Evolutionary conservation across 2,113 vertebrate genomes (phyloP), one percentile per base, ranked within the genome.

Genomic region (Aegypius monachus): DNA sequence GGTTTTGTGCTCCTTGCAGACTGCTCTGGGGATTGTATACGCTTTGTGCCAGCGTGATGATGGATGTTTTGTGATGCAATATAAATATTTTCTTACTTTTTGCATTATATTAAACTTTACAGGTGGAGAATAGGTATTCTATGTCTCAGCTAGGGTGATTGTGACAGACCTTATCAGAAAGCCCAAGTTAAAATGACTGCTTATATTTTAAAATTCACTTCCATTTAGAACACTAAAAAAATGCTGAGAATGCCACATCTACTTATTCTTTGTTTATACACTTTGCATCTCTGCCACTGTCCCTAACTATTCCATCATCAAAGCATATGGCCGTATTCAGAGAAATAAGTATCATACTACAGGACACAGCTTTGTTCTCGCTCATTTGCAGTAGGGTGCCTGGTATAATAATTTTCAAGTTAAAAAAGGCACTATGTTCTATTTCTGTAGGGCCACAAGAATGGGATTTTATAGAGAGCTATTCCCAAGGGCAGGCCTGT

Each of bases 401-500:
- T 93, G 74, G 45, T 78, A 56, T 84, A 85, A 90, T 94, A 72
- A 95, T 72, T 90, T 95, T 93, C 61, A 86, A 74, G 65, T 67
- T 83, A 75, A 96, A 97, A 96, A 97, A 97, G 86, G 58, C 75
- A 77, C 58, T 63, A 53, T 4, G 18, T 78, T 97, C 97, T 98
- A 92, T 97, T 98, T 98, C 81, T 96, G 93, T 94, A 81, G 38
- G 68, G 75, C 53, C 52, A 78, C 58, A 71, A 81, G 94, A 95
- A 90, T 1, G 4, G 59, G 74, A 66, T 94, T 98, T 97, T 94
- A 86, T 92, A 96, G 81, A 93, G 55, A 73, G 75, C 36, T 88
- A 95, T 97, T 98, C 97, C 93, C 98, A 94, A 92, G 93, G 95
- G 95, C 68, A 86, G 40, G 77, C 48, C 80, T 97, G 94, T 98